These are phyloP conservation scores for Drosophila merina DNA, from an alignment of 2,888 invertebrate species.

Conservation along the genomic window DNA sequence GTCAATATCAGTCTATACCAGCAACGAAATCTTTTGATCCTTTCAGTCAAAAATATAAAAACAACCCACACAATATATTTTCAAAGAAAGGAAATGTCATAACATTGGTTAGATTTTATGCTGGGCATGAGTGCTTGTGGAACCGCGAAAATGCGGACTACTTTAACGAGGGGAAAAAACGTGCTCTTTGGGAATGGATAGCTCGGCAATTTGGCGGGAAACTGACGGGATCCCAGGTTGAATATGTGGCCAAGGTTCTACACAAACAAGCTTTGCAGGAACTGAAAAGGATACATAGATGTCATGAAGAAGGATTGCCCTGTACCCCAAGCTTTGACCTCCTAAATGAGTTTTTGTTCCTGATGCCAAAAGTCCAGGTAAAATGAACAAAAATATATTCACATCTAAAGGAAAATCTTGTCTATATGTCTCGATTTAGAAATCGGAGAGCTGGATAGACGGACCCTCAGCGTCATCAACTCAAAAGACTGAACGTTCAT, in stretches of 20 bases:
- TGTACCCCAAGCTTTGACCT: conserved; percentile 4
- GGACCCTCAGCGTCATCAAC: not conserved
- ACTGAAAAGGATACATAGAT: conserved; percentile 11
- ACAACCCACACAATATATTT: not conserved
- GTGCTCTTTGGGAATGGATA: conserved; percentile 29
- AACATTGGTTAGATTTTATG: conserved; percentile 34
- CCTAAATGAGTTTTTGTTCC: conserved; percentile 22
- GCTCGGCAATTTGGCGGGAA: conserved; percentile 25
- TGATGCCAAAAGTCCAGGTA: conserved; percentile 2
- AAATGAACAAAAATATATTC: not conserved
- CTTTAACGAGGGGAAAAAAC: not conserved
- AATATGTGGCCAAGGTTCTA: not conserved
- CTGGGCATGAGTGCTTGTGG: conserved; percentile 38
- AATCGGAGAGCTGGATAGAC: not conserved
- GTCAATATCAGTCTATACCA: not conserved
- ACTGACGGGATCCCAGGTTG: not conserved
- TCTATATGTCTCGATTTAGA: not conserved
- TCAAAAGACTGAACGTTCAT: not conserved
- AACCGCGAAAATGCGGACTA: conserved; percentile 19
- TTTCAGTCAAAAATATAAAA: not conserved
- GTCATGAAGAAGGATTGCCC: not conserved
- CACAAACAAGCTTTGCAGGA: conserved; percentile 10
- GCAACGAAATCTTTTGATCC: not conserved
- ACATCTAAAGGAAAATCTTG: not conserved
- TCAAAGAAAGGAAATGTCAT: conserved; percentile 12